Conservation (phyloP, 2,888 invertebrate species). For the Ochropleura leucogaster region DNA sequence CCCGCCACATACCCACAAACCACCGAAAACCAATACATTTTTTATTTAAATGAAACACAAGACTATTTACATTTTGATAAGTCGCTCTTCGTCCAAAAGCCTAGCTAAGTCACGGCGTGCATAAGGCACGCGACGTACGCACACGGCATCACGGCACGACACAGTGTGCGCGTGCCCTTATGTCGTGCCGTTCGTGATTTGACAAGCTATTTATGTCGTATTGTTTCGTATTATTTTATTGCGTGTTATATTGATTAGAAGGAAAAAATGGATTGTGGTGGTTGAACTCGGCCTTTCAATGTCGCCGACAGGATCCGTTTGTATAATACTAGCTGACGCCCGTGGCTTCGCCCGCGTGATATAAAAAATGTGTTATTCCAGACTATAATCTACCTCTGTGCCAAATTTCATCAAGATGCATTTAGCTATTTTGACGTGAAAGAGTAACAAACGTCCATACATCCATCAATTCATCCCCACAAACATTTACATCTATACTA, state of each 20-base stretch:
- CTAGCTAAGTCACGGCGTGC: conserved; percentile 60
- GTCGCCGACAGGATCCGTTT: conserved; percentile 21
- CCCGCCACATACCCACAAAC: conserved; percentile 44
- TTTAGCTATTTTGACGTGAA: too few species aligned
- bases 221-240: conserved; percentile 64
- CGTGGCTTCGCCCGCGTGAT: too few species aligned
- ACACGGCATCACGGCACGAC: conserved; percentile 75
- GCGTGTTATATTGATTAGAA: conserved; percentile 58
- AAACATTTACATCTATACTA: too few species aligned
- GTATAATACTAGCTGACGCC: background rate
- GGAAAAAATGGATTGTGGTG: conserved; percentile 47
- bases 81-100: conserved; percentile 37
- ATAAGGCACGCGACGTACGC: conserved; percentile 82
- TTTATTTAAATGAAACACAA: conserved; percentile 71
- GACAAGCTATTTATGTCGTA: conserved; percentile 65
- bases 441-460: too few species aligned
- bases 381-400: too few species aligned
- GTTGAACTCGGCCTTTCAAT: conserved; percentile 36
- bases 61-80: conserved; percentile 71
- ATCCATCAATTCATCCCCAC: too few species aligned
- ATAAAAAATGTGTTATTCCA: too few species aligned
- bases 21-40: conserved; percentile 66
- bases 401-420: too few species aligned
- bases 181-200: conserved; percentile 80
- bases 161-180: conserved; percentile 77